A percentile compares a stretch with the other conserved stretches of the same genome.
Conservation (phyloP, 2,888 invertebrate species). For the Bombyx huttoni region DNA sequence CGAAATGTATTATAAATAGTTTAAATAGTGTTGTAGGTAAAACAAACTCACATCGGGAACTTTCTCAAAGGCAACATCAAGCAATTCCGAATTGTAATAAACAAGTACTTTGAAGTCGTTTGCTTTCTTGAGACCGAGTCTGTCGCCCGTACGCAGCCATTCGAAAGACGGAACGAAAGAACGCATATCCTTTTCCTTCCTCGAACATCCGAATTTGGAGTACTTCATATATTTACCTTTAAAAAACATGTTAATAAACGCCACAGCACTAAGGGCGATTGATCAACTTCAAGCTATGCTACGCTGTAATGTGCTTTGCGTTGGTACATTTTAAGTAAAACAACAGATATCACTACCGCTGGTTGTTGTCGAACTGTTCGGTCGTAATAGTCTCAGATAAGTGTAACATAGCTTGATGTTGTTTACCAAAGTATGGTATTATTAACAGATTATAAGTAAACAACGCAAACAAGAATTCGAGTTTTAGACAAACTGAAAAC, state of each 20-base stretch:
- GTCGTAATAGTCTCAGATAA: too few relatives aligned
- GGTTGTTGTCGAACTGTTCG: too few relatives aligned
- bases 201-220: constrained; percentile 12
- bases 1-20: too few relatives aligned
- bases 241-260: constrained; percentile 3
- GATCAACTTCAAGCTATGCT: neutral
- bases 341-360: too few relatives aligned
- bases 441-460: too few relatives aligned
- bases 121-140: constrained; percentile 81
- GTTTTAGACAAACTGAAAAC: too few relatives aligned
- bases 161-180: constrained; percentile 75
- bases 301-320: too few relatives aligned
- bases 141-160: constrained; percentile 85
- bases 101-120: constrained; percentile 79
- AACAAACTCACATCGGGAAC: constrained; percentile 78
- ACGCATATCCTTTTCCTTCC: constrained; percentile 25
- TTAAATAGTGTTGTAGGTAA: neutral
- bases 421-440: too few relatives aligned
- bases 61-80: constrained; percentile 81
- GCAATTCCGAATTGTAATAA: constrained; percentile 86
- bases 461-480: too few relatives aligned
- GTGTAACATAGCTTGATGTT: too few relatives aligned
- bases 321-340: too few relatives aligned
- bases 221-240: constrained; percentile 46
- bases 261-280: neutral